Evolutionary conservation across 2,113 vertebrate species (phyloP).

Genomic region (Ursus arctos): DNA sequence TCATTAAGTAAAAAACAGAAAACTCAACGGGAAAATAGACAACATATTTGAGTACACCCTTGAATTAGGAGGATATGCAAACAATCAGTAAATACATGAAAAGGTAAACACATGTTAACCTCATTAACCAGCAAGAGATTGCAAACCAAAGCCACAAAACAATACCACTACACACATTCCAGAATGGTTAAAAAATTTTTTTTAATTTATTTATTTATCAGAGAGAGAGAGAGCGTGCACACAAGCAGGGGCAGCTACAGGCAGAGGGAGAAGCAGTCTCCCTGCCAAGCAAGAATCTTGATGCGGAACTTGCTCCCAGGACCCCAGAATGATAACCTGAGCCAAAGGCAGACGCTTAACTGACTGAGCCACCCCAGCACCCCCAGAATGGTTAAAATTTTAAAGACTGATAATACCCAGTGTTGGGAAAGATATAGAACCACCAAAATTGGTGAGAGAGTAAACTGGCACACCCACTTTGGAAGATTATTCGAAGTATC

Average conservation of each 20-base stretch:
- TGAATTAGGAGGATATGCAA: not conserved
- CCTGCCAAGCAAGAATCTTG: too few species aligned
- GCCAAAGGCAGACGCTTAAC: too few species aligned
- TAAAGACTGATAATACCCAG: not conserved
- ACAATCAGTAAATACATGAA: not conserved
- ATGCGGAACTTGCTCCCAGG: too few species aligned
- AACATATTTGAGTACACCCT: not conserved
- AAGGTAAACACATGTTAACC: not conserved
- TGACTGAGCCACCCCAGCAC: too few species aligned
- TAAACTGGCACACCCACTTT: not conserved
- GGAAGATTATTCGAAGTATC: not conserved
- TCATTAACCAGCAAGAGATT: not conserved
- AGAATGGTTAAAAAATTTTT: not conserved
- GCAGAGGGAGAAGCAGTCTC: too few species aligned
- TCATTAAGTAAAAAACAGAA: not conserved
- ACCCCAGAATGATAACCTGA: too few species aligned
- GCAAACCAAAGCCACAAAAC: conserved; percentile 11
- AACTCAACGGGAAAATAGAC: not conserved
- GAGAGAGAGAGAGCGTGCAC: too few species aligned
- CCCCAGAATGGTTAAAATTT: not conserved
- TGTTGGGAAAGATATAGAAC: not conserved
- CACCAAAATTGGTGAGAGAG: not conserved
- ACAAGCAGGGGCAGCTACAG: too few species aligned
- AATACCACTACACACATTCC: not conserved
- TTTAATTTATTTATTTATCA: too few species aligned